phyloP scores from a whole-genome alignment of 2,797 vertebrate genomes.

The Remorina albescens region DNA sequence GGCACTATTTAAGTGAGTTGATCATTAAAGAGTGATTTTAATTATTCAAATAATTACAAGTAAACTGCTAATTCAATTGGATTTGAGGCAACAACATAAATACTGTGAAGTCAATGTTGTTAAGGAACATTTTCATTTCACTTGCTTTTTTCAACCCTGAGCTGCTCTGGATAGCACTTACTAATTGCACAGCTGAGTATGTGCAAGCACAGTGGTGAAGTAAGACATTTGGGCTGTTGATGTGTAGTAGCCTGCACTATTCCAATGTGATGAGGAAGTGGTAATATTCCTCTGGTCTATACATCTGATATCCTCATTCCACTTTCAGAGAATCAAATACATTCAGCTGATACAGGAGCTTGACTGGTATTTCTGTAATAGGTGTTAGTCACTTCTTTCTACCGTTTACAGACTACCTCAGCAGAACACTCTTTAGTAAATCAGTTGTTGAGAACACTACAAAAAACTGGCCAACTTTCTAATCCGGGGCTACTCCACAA shows the following conservation, averaged over 20 bases:
- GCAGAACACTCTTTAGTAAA: slow-evolving; percentile 66
- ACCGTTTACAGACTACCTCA: slow-evolving; percentile 68
- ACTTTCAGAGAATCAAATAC: slow-evolving; percentile 54
- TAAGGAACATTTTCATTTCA: slow-evolving; percentile 15
- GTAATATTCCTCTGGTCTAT: slow-evolving; percentile 72
- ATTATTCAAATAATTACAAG: slow-evolving; percentile 8
- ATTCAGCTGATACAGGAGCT: slow-evolving; percentile 45
- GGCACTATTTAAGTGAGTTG: background rate
- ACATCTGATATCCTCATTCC: slow-evolving; percentile 70
- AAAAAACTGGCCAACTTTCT: slow-evolving; percentile 70
- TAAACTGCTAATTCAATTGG: slow-evolving; percentile 19
- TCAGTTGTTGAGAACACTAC: slow-evolving; percentile 62
- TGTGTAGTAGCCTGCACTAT: slow-evolving; percentile 54
- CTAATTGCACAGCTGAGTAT: slow-evolving; percentile 55
- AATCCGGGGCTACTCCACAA: slow-evolving; percentile 50
- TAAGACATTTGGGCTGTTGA: slow-evolving; percentile 54
- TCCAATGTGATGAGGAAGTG: slow-evolving; percentile 70
- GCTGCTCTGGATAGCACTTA: slow-evolving; percentile 40
- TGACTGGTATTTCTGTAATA: slow-evolving; percentile 66
- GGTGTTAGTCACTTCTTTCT: slow-evolving; percentile 61
- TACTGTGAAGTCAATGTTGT: slow-evolving; percentile 9
- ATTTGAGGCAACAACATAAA: background rate
- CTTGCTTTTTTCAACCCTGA: slow-evolving; percentile 11
- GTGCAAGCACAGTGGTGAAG: slow-evolving; percentile 52
- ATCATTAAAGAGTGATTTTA: slow-evolving; percentile 6